Base-by-base conservation (phyloP, 1,140 invertebrate species). In the Radopholus similis region DNA sequence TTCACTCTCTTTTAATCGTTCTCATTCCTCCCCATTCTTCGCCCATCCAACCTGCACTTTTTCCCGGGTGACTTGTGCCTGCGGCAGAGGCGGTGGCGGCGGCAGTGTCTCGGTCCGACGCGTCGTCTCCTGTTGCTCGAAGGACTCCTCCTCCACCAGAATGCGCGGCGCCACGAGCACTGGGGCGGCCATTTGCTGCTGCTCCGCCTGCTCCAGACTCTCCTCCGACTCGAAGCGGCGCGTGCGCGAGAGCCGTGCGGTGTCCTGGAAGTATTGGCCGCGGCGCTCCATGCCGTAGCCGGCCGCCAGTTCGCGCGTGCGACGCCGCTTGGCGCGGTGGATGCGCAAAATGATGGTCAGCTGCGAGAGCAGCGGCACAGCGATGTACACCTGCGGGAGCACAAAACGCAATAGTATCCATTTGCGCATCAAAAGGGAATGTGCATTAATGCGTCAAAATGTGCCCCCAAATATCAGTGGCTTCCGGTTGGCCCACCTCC, bases 281-380 rank as follows among this genome's bases (percentile, higher is more conserved):
- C 67, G 59, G 13, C 59, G 26, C 57, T 74, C 74, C 37, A 78
- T 49, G 38, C 70, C 73, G 47, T 74, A 74, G 28, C 72, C 57
- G n/a, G 74, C 71, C 5, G 74, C 59, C 21, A 62, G 42, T 47
- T 62, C 40, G 42, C 30, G 58, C 44, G 34, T n/a, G 51, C 54
- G 26, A 26, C 44, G 58, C 15, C 57, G 49, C 47, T 18, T 6
- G 18, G 37, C 59, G 13, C 44, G 70, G 9, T 69, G 37, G 30
- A 69, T 40, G 26, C 65, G 65, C 32, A 67, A 32, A 47, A 67
- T 69, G 13, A 69, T 15, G 18, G 67, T 71, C n/a, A 69, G 37
- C 28, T 47, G 28, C 54, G 68, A 37, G 32, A 70, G 37, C 38
- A 54, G 34, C 18, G 64, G 65, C 11, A 70, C 35, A 1, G 64